These are phyloP conservation scores for Polypedilum vanderplanki DNA, from an alignment of 1,140 invertebrate species.

Conservation along the genomic window DNA sequence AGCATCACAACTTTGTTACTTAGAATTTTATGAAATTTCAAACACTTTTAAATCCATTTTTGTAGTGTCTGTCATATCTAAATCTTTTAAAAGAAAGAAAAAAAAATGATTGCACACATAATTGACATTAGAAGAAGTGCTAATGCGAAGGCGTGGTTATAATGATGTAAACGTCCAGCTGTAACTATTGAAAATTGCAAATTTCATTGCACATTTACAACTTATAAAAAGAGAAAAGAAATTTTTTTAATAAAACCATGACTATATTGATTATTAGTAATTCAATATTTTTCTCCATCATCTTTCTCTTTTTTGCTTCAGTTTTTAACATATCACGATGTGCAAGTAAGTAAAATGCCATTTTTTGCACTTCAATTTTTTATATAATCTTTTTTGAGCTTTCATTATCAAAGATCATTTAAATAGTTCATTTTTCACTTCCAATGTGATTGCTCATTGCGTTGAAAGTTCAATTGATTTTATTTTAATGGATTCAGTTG, in stretches of 20 bases:
- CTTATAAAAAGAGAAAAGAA: background rate
- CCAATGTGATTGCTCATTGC: no score
- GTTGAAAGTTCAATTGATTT: no score
- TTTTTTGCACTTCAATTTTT: background rate
- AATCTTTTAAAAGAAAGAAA: background rate
- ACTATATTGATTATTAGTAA: background rate
- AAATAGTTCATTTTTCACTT: no score
- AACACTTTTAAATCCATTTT: background rate
- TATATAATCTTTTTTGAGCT: no score
- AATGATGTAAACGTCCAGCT: background rate
- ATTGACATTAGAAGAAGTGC: background rate
- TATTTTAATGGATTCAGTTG: no score
- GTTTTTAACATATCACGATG: background rate
- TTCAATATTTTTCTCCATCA: background rate
- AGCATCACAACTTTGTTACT: background rate
- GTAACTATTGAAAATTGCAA: background rate
- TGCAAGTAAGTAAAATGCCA: background rate
- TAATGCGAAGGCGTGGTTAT: background rate
- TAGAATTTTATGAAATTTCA: background rate
- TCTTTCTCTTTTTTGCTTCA: background rate
- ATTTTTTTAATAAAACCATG: no score
- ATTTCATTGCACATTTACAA: background rate
- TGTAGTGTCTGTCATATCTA: background rate
- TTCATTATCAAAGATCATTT: no score
- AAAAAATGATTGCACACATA: background rate